These are phyloP conservation scores for Platyscapa corneri DNA, from an alignment of 1,140 invertebrate species.

Conservation along the genomic window DNA sequence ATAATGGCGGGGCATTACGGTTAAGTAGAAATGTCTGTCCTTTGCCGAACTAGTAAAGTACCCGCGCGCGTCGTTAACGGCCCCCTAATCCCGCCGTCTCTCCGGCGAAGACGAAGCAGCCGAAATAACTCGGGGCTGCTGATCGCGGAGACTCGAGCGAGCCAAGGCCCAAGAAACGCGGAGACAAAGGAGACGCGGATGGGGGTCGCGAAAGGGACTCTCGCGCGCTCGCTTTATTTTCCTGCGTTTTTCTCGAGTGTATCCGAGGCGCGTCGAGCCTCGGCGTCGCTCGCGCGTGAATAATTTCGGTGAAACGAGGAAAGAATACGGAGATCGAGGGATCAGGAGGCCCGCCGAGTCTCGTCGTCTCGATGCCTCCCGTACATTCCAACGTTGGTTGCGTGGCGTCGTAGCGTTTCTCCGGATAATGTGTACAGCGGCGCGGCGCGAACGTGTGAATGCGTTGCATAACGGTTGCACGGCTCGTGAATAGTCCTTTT, in stretches of 20 bases:
- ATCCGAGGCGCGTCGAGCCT: background rate
- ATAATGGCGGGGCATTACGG: background rate
- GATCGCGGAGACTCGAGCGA: no score
- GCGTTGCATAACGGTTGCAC: conserved; percentile 10
- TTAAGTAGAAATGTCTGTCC: background rate
- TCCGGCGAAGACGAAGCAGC: background rate
- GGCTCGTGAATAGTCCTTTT: background rate
- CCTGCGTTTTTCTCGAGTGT: background rate
- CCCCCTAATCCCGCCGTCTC: background rate
- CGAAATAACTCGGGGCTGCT: background rate
- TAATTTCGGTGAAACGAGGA: conserved; percentile 27
- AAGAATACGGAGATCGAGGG: background rate
- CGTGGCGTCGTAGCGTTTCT: background rate
- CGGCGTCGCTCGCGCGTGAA: conserved; percentile 43
- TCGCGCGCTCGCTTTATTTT: background rate
- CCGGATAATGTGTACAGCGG: background rate
- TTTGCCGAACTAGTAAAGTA: background rate
- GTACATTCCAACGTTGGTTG: background rate
- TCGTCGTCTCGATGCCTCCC: background rate
- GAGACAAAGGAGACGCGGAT: background rate
- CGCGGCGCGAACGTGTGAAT: background rate
- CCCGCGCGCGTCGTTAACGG: no score
- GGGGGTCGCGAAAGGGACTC: no score
- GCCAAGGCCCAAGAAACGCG: background rate
- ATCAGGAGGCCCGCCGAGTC: background rate